phyloP scores from a whole-genome alignment of 2,113 vertebrate genomes.

The Cryptomyrus ogoouensis region DNA sequence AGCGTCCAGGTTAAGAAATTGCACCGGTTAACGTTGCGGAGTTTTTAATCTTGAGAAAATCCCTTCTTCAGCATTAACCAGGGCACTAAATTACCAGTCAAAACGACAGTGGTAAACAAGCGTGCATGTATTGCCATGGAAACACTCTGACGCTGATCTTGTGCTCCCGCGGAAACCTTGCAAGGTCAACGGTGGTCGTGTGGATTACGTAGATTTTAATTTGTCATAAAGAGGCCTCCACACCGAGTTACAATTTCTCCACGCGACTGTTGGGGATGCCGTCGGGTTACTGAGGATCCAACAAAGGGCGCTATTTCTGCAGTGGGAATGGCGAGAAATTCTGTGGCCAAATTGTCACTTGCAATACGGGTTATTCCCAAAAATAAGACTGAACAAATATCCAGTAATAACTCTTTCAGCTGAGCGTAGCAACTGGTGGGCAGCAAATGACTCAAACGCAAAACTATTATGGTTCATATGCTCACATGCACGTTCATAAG shows the following conservation, averaged over 20 bases:
- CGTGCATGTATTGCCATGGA: not conserved
- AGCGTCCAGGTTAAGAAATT: not conserved
- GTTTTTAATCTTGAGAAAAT: not conserved
- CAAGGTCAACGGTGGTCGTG: not conserved
- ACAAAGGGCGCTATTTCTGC: not conserved
- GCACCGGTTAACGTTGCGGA: not conserved
- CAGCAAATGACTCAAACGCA: not conserved
- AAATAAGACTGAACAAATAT: not conserved
- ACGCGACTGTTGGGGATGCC: not conserved
- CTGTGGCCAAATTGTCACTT: constrained; percentile 8
- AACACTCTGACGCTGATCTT: not conserved
- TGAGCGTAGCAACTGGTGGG: not conserved
- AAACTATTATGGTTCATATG: not conserved
- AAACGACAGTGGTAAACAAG: not conserved
- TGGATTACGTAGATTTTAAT: not conserved
- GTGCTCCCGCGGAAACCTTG: not conserved
- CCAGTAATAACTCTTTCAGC: not conserved
- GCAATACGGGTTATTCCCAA: too few relatives aligned
- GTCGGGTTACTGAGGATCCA: not conserved
- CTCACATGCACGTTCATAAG: not conserved
- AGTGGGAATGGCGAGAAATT: not conserved
- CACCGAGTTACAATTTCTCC: not conserved
- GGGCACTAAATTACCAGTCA: not conserved
- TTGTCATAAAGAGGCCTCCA: not conserved
- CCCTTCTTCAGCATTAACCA: not conserved